These are phyloP conservation scores for Muraenolepis orangiensis DNA, from an alignment of 2,797 vertebrate species.

Conservation along the genomic window DNA sequence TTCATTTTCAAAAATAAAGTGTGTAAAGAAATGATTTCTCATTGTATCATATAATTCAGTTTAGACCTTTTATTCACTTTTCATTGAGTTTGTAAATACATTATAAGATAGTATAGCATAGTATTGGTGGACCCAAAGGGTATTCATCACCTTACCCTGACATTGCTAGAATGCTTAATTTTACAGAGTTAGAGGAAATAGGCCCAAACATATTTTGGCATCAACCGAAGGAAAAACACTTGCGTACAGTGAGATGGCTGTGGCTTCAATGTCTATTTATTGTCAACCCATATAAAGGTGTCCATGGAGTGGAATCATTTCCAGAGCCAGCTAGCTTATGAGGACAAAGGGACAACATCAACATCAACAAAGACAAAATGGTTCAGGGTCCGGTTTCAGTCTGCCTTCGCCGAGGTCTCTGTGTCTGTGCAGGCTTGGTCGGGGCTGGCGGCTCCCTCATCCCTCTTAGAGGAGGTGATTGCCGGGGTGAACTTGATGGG, in stretches of 20 bases:
- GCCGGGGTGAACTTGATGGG: conserved; percentile 63
- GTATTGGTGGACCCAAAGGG: background rate
- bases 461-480: conserved; percentile 12
- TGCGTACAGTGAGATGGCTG: background rate
- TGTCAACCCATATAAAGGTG: background rate
- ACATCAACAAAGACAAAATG: background rate
- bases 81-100: background rate
- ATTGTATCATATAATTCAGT: background rate
- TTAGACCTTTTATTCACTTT: background rate
- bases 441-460: background rate
- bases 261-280: background rate
- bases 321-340: conserved; percentile 1
- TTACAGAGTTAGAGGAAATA: background rate
- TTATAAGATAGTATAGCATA: background rate
- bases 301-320: background rate
- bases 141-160: background rate
- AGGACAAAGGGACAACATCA: background rate
- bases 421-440: conserved; percentile 18
- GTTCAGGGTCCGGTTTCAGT: conserved; percentile 5
- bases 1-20: background rate
- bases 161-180: background rate
- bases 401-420: conserved; percentile 21
- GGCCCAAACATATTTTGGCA: background rate
- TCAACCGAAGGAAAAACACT: background rate
- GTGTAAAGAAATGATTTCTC: background rate